These are phyloP conservation scores for Indicator indicator DNA, from an alignment of 2,113 vertebrate species.

Conservation along the genomic window DNA sequence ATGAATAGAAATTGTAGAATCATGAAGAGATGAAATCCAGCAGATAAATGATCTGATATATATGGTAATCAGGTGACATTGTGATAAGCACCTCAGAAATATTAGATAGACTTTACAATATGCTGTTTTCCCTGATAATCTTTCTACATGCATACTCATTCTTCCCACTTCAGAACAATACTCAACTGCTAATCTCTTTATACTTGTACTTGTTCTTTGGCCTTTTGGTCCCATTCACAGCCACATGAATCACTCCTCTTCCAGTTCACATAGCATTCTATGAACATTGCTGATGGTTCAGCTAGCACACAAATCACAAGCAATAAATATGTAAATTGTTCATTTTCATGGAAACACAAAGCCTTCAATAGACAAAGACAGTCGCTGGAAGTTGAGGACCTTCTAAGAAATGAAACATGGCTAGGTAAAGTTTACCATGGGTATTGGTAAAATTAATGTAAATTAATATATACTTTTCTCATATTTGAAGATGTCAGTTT, in stretches of 20 bases:
- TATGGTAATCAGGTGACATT: conserved; percentile 29
- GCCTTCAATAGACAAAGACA: conserved; percentile 1
- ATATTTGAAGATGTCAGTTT: not conserved
- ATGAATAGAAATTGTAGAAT: not conserved
- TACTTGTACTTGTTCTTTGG: conserved; percentile 59
- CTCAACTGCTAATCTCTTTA: conserved; percentile 54
- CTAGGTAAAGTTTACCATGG: not conserved
- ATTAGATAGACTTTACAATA: not conserved
- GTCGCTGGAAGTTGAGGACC: not conserved
- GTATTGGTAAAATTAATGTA: not conserved
- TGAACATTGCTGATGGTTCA: conserved; percentile 64
- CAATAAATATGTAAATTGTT: conserved; percentile 73
- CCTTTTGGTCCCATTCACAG: conserved; percentile 53
- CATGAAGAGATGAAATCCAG: not conserved
- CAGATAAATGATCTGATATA: not conserved
- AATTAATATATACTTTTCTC: not conserved
- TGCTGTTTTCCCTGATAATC: not conserved
- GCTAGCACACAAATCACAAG: conserved; percentile 59
- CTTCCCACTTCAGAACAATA: conserved; percentile 39
- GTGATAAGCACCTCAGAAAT: conserved; percentile 35
- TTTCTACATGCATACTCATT: not conserved
- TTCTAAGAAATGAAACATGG: not conserved
- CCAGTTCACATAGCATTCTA: conserved; percentile 56
- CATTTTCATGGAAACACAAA: conserved; percentile 43
- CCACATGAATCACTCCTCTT: conserved; percentile 42